A percentile compares a stretch with the other conserved stretches of the same genome.
Conservation (phyloP, 2,113 vertebrate species). For the Maccullochella peelii region DNA sequence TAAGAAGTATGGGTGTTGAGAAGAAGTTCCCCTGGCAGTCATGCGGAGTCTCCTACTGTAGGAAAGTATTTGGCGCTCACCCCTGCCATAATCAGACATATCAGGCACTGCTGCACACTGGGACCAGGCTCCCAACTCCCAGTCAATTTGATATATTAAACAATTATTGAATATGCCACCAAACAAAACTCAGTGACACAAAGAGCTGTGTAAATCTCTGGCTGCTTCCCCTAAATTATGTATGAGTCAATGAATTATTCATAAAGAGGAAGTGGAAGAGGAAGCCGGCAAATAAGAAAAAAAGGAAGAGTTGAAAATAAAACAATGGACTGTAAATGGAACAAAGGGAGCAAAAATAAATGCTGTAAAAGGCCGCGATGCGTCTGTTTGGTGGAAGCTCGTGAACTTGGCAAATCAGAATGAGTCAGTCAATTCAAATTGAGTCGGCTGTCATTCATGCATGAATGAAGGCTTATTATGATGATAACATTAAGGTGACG, state of each 20-base stretch:
- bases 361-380: conserved; percentile 33
- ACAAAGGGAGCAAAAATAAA: conserved; percentile 57
- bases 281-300: conserved; percentile 46
- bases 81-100: conserved; percentile 62
- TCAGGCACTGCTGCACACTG: conserved; percentile 45
- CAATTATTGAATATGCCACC: conserved; percentile 85
- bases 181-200: conserved; percentile 83
- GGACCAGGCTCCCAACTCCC: conserved; percentile 56
- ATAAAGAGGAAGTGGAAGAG: conserved; percentile 62
- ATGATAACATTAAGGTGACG: conserved; percentile 60
- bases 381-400: conserved; percentile 50
- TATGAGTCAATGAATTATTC: conserved; percentile 80
- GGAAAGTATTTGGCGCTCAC: conserved; percentile 44
- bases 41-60: conserved; percentile 25
- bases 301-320: conserved; percentile 57
- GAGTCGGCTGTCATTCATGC: conserved; percentile 72
- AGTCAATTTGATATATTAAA: conserved; percentile 85
- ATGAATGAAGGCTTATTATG: conserved; percentile 73
- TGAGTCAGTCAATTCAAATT: conserved; percentile 71
- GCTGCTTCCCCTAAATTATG: conserved; percentile 80
- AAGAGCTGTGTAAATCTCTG: conserved; percentile 80
- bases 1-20: conserved; percentile 61
- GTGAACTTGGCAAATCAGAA: conserved; percentile 72
- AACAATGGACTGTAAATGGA: conserved; percentile 69
- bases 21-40: conserved; percentile 65